Evolutionary conservation across 2,888 invertebrate species (phyloP).

Genomic region (Tanaodytes sp.): DNA sequence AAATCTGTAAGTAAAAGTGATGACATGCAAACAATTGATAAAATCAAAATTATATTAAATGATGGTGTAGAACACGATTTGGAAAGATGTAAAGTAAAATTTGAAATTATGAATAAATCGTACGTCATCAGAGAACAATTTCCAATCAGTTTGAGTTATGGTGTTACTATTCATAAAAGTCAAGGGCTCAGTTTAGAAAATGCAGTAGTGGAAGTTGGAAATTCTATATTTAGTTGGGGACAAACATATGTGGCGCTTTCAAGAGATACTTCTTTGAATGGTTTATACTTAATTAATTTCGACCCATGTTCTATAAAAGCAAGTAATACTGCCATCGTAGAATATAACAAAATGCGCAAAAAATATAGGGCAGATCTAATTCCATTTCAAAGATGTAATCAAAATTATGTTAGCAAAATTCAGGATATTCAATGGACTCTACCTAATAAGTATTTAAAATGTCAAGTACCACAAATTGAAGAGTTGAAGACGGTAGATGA

Average conservation of each 20-base stretch:
- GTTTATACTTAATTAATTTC: background rate
- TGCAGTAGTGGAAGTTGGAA: background rate
- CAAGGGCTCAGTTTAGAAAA: background rate
- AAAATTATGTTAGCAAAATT: constrained; percentile 15
- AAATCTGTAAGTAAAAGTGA: too few relatives aligned
- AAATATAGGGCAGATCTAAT: constrained; percentile 24
- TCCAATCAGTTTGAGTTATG: background rate
- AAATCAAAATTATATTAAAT: background rate
- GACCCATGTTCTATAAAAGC: constrained; percentile 39
- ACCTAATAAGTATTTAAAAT: constrained; percentile 11
- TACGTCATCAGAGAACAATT: background rate
- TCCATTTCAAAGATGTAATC: constrained; percentile 58
- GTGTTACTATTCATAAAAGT: background rate
- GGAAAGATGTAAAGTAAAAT: background rate
- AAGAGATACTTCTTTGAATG: background rate
- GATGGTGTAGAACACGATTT: background rate
- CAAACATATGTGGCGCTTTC: background rate
- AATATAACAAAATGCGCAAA: constrained; percentile 8
- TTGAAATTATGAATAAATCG: background rate
- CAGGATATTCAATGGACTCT: constrained; percentile 9
- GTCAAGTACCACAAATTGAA: constrained; percentile 13
- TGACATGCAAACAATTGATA: too few relatives aligned
- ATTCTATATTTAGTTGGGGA: background rate
- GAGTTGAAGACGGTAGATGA: too few relatives aligned
- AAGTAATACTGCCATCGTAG: background rate